phyloP scores from a whole-genome alignment of 2,113 vertebrate species.

The Redunca redunca region DNA sequence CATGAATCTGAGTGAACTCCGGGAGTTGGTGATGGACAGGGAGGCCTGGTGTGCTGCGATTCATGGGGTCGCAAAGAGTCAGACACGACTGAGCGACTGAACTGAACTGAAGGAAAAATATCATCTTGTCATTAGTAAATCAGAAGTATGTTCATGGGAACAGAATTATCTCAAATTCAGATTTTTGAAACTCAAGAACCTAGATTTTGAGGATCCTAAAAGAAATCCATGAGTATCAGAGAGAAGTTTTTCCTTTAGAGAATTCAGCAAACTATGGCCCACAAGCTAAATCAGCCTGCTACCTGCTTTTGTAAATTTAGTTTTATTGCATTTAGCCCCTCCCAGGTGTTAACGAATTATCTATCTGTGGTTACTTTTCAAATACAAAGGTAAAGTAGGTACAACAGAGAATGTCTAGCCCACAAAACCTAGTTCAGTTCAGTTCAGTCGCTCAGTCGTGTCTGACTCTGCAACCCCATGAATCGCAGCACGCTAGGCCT shows the following conservation, averaged over 20 bases:
- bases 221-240: not conserved
- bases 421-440: not conserved
- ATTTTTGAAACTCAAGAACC: not conserved
- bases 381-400: not conserved
- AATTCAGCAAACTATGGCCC: not conserved
- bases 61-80: no score
- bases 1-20: no score
- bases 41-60: no score
- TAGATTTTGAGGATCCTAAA: not conserved
- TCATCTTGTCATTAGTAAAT: not conserved
- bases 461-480: no score
- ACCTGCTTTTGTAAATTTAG: not conserved
- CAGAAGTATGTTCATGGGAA: not conserved
- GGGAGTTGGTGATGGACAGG: no score
- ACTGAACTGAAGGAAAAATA: not conserved
- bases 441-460: no score
- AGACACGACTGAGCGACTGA: fast-evolving
- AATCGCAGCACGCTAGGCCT: no score
- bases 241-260: not conserved
- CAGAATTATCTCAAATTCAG: not conserved
- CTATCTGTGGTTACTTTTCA: not conserved
- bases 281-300: not conserved
- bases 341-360: not conserved
- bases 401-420: not conserved
- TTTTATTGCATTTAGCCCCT: not conserved